These are phyloP conservation scores for Trichonephila clavata DNA, from an alignment of 1,140 invertebrate species.

Conservation along the genomic window DNA sequence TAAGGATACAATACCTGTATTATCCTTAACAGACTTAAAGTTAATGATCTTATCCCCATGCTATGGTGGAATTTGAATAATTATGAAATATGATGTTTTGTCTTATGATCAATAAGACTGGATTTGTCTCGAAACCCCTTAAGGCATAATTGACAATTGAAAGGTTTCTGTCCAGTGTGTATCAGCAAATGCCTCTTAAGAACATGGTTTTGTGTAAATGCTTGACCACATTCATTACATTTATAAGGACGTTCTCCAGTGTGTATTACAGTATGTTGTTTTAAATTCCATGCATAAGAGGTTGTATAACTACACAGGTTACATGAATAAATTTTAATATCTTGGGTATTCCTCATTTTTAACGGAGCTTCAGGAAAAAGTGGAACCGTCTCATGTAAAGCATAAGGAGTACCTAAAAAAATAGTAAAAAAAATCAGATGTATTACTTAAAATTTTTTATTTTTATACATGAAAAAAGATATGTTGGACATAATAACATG, in stretches of 20 bases:
- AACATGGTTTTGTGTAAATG: conserved; percentile 83
- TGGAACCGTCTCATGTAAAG: neutral
- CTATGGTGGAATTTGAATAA: no score
- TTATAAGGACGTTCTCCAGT: conserved; percentile 80
- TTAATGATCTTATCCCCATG: no score
- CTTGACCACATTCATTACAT: conserved; percentile 83
- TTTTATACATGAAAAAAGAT: no score
- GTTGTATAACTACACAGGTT: conserved; percentile 23
- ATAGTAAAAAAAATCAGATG: neutral
- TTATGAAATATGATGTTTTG: no score
- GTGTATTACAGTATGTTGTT: conserved; percentile 78
- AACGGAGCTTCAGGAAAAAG: neutral
- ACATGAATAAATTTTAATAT: neutral
- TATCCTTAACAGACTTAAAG: no score
- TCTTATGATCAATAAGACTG: no score
- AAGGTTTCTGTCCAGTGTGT: conserved; percentile 88
- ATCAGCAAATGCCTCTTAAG: conserved; percentile 87
- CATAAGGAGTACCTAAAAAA: neutral
- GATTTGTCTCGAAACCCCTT: neutral
- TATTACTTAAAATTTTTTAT: no score
- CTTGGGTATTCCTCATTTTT: neutral
- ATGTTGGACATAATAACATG: no score
- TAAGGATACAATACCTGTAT: no score
- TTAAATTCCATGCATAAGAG: conserved; percentile 90
- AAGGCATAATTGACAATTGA: conserved; percentile 84